phyloP scores from a whole-genome alignment of 2,888 invertebrate genomes.

The Agrochola lota region DNA sequence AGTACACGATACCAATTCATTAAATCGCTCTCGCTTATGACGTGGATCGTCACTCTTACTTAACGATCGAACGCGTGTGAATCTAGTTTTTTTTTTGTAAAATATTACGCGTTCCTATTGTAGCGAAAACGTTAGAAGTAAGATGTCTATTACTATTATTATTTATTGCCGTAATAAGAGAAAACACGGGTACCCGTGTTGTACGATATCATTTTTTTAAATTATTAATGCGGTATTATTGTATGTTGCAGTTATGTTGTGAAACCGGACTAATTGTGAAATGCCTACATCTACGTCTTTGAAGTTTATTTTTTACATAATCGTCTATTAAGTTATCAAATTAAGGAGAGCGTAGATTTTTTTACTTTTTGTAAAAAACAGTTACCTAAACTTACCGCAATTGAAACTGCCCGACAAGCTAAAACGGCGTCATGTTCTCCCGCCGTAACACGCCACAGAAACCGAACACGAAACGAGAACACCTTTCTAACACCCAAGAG shows the following conservation, averaged over 20 bases:
- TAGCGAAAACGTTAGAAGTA: slow-evolving; percentile 48
- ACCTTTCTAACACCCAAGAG: slow-evolving; percentile 18
- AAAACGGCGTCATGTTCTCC: background rate
- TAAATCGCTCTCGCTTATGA: slow-evolving; percentile 17
- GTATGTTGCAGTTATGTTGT: background rate
- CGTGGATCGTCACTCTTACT: slow-evolving; percentile 36
- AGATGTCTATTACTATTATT: slow-evolving; percentile 38
- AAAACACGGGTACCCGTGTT: slow-evolving; percentile 39
- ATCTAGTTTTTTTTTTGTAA: slow-evolving; percentile 55
- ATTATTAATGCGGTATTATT: background rate
- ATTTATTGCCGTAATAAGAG: slow-evolving; percentile 37
- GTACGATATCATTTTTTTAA: too few relatives aligned
- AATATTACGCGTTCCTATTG: slow-evolving; percentile 63
- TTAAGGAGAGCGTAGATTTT: background rate
- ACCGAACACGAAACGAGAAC: slow-evolving; percentile 24
- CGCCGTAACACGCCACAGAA: slow-evolving; percentile 10
- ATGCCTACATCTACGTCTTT: background rate
- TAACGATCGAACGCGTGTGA: slow-evolving; percentile 64
- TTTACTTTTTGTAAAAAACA: background rate
- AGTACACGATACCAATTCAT: background rate
- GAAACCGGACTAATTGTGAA: background rate
- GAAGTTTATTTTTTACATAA: background rate
- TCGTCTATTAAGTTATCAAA: background rate
- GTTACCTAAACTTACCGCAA: background rate
- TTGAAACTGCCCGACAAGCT: background rate